These are phyloP conservation scores for Haemorhous mexicanus DNA, from an alignment of 2,113 vertebrate species.

Conservation along the genomic window DNA sequence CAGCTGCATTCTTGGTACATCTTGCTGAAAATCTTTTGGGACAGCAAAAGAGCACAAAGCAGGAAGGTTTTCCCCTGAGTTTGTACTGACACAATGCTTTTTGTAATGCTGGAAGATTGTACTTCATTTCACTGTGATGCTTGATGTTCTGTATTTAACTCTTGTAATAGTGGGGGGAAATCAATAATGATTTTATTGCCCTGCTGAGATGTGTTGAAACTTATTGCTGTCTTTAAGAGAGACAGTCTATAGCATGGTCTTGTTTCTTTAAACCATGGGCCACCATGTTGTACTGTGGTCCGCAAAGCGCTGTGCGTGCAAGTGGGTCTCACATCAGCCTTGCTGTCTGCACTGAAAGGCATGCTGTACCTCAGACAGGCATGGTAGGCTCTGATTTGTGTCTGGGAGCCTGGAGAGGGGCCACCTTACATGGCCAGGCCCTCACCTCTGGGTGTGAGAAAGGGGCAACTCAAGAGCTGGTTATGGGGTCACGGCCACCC, in stretches of 20 bases:
- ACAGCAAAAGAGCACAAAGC: background rate
- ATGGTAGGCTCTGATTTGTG: background rate
- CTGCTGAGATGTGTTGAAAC: background rate
- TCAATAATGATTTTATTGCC: background rate
- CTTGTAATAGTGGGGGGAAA: too few relatives aligned
- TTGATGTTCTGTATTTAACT: background rate
- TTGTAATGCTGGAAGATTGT: background rate
- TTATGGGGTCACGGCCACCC: background rate
- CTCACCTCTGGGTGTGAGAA: background rate
- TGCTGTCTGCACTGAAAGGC: background rate
- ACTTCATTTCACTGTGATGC: background rate
- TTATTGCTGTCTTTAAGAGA: background rate
- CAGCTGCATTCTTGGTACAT: background rate
- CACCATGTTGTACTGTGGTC: background rate
- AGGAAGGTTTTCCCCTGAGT: background rate
- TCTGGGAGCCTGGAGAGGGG: background rate
- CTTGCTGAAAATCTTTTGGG: background rate
- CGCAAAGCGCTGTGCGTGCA: accelerated
- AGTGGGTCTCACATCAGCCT: background rate
- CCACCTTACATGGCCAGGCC: accelerated
- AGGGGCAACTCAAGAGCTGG: background rate
- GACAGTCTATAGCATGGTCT: background rate
- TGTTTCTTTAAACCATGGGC: background rate
- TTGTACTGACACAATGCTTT: background rate
- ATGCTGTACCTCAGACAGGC: background rate